These are phyloP conservation scores for Takifugu ocellatus DNA, from an alignment of 2,797 vertebrate genomes.

Conservation along the genomic window DNA sequence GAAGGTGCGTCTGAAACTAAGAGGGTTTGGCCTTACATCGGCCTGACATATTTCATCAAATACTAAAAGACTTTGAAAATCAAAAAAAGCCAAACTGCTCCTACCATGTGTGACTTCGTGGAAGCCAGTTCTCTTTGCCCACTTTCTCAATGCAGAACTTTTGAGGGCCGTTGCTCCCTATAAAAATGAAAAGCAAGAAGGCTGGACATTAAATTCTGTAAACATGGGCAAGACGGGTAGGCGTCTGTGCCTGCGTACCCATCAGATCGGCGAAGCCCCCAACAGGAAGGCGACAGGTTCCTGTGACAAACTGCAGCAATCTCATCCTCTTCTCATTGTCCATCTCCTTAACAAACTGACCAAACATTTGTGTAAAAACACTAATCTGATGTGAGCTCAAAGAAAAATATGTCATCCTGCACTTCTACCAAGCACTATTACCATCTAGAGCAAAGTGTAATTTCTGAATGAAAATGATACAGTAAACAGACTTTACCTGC, in stretches of 20 bases:
- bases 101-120: conserved; percentile 98
- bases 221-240: background rate
- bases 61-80: background rate
- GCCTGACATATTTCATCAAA: background rate
- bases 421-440: background rate
- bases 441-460: background rate
- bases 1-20: conserved; percentile 16
- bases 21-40: conserved; percentile 20
- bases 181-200: conserved; percentile 18
- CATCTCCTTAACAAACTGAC: conserved; percentile 95
- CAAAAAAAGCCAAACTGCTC: conserved; percentile 30
- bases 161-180: conserved; percentile 97
- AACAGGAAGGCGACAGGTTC: conserved; percentile 92
- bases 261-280: conserved; percentile 96
- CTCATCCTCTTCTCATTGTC: conserved; percentile 97
- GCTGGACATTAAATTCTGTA: background rate
- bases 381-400: background rate
- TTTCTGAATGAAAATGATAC: background rate
- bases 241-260: conserved; percentile 72
- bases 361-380: conserved; percentile 1
- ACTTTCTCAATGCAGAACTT: conserved; percentile 99
- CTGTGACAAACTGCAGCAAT: conserved; percentile 96
- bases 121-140: conserved; percentile 98
- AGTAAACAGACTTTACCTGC: conserved; percentile 79
- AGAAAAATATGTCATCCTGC: background rate